Base-by-base conservation (phyloP, 2,797 vertebrate genomes). In the Rhinoraja longicauda region DNA sequence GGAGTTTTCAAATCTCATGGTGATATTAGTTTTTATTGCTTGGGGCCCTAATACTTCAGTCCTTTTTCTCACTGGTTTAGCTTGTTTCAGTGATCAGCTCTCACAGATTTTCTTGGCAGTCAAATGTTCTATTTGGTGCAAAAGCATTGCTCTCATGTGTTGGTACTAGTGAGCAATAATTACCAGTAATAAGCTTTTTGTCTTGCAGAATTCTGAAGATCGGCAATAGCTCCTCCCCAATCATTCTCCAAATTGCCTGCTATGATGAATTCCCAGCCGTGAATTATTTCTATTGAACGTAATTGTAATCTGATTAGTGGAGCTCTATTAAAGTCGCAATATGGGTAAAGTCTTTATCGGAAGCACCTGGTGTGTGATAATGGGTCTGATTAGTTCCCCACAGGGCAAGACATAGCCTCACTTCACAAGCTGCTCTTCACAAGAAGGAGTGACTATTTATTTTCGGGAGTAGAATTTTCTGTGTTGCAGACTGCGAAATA, bases 151-250 rank as follows among this genome's bases (percentile, higher is more conserved):
- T 97, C 96, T 96, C 94, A 95, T 93, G 95, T 94, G 91, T 82
- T 93, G 94, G 95, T 96, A 97, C 97, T 96, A 96, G 97, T 97
- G 96, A 96, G 96, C 96, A 95, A 97, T 98, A 99, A 99, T 99
- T 98, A 98, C 94, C 95, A 97, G 96, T 98, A 99, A 99, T 98
- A 96, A 98, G 95, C 97, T 97, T 98, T 98, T 99, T 99, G 98
- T 99, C 97, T 99, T 97, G 96, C 94, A 94, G 96, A 95, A 96
- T 98, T 97, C 97, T 97, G 96, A 97, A 97, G 97, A 97, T 97
- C 96, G 97, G 98, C 97, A 98, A 98, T 97, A 99, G 97, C 97
- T 98, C 96, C 96, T 97, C 95, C 96, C 94, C 81, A 45, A 94
- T 96, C 96, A 97, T 97, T 97, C 95, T 96, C 95, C 94, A 96